Conservation (phyloP, 2,888 invertebrate species). For the Morpho achilles region DNA sequence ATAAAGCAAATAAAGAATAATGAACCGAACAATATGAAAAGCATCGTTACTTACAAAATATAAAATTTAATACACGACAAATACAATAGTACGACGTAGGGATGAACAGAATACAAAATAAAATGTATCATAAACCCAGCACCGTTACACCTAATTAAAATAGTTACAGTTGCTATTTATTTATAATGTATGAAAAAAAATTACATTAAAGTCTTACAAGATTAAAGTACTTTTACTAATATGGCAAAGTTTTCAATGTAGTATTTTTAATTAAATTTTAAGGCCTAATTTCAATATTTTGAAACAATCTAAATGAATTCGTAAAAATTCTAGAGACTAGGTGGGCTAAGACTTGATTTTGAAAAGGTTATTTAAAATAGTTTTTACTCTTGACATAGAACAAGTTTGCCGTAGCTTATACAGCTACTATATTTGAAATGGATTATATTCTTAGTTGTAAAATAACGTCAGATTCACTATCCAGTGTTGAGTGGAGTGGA, state of each 20-base stretch:
- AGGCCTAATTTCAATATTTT: slow-evolving; percentile 61
- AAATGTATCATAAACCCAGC: slow-evolving; percentile 74
- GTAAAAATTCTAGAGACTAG: slow-evolving; percentile 70
- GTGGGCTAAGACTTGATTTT: slow-evolving; percentile 59
- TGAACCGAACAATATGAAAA: slow-evolving; percentile 68
- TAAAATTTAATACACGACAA: slow-evolving; percentile 63
- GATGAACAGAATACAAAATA: slow-evolving; percentile 69
- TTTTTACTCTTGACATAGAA: slow-evolving; percentile 4
- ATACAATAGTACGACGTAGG: slow-evolving; percentile 66
- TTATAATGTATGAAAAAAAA: slow-evolving; percentile 51
- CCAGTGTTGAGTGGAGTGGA: not conserved
- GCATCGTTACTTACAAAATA: slow-evolving; percentile 54
- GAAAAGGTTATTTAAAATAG: slow-evolving; percentile 24
- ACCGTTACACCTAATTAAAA: slow-evolving; percentile 73
- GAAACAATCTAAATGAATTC: slow-evolving; percentile 60
- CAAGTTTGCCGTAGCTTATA: slow-evolving; percentile 5
- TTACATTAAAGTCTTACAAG: slow-evolving; percentile 71
- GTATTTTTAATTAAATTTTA: slow-evolving; percentile 50
- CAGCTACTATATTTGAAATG: slow-evolving; percentile 12
- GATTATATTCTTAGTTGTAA: slow-evolving; percentile 13
- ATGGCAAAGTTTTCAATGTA: slow-evolving; percentile 80
- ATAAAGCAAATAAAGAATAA: slow-evolving; percentile 47
- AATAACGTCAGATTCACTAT: not conserved
- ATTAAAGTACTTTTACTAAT: slow-evolving; percentile 76
- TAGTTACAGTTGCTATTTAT: slow-evolving; percentile 64